These are phyloP conservation scores for Teleogryllus oceanicus DNA, from an alignment of 2,888 invertebrate species.

Conservation along the genomic window DNA sequence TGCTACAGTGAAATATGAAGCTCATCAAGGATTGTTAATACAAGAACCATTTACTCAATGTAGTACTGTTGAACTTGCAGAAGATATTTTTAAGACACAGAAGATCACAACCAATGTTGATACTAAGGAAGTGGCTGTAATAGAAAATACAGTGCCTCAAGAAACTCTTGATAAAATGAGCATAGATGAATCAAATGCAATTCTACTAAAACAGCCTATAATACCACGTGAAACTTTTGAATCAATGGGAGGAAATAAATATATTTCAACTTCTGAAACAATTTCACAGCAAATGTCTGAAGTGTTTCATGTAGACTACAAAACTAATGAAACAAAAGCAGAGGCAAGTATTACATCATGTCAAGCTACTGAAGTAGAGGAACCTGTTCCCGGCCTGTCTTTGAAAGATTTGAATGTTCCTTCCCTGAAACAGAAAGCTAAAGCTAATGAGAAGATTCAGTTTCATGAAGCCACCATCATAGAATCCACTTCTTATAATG, in stretches of 20 bases:
- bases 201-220: too few species aligned
- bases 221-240: too few species aligned
- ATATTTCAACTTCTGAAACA: slow-evolving; percentile 31
- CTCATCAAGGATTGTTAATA: slow-evolving; percentile 22
- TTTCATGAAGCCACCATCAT: slow-evolving; percentile 19
- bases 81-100: too few species aligned
- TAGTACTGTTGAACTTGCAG: not conserved
- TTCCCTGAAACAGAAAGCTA: slow-evolving; percentile 19
- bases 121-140: too few species aligned
- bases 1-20: slow-evolving; percentile 27
- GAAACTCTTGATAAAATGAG: too few species aligned
- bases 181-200: too few species aligned
- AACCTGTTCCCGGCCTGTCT: slow-evolving; percentile 29
- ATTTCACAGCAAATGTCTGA: slow-evolving; percentile 33
- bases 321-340: slow-evolving; percentile 31
- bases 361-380: slow-evolving; percentile 29
- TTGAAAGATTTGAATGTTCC: not conserved
- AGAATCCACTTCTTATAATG: slow-evolving; percentile 21
- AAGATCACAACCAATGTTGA: too few species aligned
- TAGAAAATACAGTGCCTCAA: too few species aligned
- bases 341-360: slow-evolving; percentile 29
- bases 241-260: too few species aligned
- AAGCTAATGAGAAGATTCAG: not conserved
- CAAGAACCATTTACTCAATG: slow-evolving; percentile 38
- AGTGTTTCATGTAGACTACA: slow-evolving; percentile 26